Evolutionary conservation across 2,113 vertebrate genomes (phyloP).

Genomic region (Urocitellus parryii): DNA sequence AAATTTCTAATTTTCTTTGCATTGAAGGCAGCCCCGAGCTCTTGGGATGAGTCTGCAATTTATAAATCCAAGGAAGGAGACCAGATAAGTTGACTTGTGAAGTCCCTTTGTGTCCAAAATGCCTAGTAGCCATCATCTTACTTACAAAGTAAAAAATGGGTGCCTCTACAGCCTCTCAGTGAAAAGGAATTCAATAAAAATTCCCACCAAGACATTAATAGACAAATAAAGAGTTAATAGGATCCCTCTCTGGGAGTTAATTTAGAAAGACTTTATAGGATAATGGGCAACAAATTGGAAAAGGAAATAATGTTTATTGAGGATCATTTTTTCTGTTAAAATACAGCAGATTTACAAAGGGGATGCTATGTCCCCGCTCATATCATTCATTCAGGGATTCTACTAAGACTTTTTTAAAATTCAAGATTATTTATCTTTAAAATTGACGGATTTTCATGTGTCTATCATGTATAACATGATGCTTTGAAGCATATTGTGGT

Average conservation of each 20-base stretch:
- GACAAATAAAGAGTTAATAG: constrained; percentile 56
- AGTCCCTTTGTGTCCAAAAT: not conserved
- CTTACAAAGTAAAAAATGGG: not conserved
- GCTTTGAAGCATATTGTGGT: not conserved
- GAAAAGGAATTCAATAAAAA: constrained; percentile 45
- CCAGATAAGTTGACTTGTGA: not conserved
- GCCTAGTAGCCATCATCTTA: not conserved
- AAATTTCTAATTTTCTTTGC: not conserved
- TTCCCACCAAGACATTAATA: not conserved
- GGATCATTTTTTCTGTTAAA: constrained; percentile 48
- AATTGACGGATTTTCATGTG: not conserved
- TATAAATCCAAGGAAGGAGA: not conserved
- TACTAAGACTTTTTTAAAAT: not conserved
- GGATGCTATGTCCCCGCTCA: not conserved
- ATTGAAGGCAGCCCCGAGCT: not conserved
- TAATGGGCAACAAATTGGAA: constrained; percentile 55
- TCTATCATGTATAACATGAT: not conserved
- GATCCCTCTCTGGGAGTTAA: constrained; percentile 33
- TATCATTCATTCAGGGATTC: not conserved
- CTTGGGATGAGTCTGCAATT: not conserved
- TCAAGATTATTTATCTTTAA: not conserved
- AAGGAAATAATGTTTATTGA: constrained; percentile 49
- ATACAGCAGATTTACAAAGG: not conserved
- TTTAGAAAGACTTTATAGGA: constrained; percentile 47
- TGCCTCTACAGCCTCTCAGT: not conserved